Base-by-base conservation (phyloP, 2,888 invertebrate species). In the Archips crataeganus region DNA sequence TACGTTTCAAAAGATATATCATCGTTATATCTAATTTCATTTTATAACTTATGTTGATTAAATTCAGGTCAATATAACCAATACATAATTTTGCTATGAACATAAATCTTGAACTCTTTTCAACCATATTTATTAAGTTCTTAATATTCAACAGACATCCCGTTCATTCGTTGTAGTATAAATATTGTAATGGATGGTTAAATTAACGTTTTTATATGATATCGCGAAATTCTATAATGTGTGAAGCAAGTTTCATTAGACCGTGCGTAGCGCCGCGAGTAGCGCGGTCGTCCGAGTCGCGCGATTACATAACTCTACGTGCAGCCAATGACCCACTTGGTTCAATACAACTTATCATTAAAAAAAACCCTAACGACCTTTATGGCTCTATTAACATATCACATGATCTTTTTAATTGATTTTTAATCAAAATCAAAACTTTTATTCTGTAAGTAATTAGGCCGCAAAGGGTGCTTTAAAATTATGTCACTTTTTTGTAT, bases 291-390 rank as follows among this genome's bases (percentile, higher is more conserved):
- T 68, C 62, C 68, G 73, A 74, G 76, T 77, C 82, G 81, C 81
- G 78, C 77, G 79, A 82, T 92, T 92, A 88, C 92, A 89, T 90
- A 91, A 93, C 79, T 64, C 83, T 86, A 91, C 90, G 90, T 92
- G 91, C 90, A 92, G 91, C 89, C 92, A 92, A 91, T 92, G 93
- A 90, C 92, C 91, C 82, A 92, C 89, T 89, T 92, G 85, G 77
- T 77, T 83, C 80, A 85, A 87, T 87, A 81, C 78, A 83, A 78
- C 85, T 87, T 85, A 87, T 86, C 82, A 88, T 81, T 83, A 83
- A 82, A 84, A 85, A 85, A 4, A 6, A 13, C 65, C 23, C 51
- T 64, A 60, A 70, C 54, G 23, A 23, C 23, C 23, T 23, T 47
- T 51, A 57, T 57, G 32, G 57, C 32, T 23, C 23, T 32, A 32